A percentile compares a stretch with the other conserved stretches of the same genome.
Conservation (phyloP, 2,797 vertebrate species). For the Neomorphus geoffroyi region DNA sequence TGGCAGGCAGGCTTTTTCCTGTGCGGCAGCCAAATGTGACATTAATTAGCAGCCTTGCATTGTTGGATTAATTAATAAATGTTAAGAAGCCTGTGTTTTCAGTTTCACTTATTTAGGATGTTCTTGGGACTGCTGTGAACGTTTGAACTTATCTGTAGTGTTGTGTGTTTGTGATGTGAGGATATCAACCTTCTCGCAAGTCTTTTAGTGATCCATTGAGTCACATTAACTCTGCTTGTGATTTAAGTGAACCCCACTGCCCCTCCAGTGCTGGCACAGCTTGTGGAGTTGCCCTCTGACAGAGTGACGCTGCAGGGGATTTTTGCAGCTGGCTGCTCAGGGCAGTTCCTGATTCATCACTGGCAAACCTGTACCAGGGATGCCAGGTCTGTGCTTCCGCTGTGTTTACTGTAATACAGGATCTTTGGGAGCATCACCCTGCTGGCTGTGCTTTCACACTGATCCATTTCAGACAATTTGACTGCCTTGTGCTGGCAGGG, state of each 20-base stretch:
- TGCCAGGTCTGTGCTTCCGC: background rate
- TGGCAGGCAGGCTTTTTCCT: background rate
- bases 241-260: background rate
- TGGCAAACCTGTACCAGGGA: background rate
- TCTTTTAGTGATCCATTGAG: background rate
- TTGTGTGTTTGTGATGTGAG: background rate
- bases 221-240: background rate
- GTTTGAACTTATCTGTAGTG: background rate
- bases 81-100: background rate
- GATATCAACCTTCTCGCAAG: background rate
- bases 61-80: conserved; percentile 13
- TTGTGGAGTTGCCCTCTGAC: background rate
- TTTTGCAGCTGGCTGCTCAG: background rate
- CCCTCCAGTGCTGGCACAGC: background rate
- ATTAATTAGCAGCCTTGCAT: background rate
- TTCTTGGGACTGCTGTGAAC: background rate
- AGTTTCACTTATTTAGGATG: background rate
- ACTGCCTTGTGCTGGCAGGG: background rate
- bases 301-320: background rate
- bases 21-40: background rate
- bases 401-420: background rate
- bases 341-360: background rate
- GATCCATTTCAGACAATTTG: background rate
- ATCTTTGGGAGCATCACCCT: background rate
- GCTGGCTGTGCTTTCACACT: background rate